Percentiles rank a stretch among this genome's conserved stretches.
Conservation (phyloP, 1,140 invertebrate genomes). For the Monochamus saltuarius region DNA sequence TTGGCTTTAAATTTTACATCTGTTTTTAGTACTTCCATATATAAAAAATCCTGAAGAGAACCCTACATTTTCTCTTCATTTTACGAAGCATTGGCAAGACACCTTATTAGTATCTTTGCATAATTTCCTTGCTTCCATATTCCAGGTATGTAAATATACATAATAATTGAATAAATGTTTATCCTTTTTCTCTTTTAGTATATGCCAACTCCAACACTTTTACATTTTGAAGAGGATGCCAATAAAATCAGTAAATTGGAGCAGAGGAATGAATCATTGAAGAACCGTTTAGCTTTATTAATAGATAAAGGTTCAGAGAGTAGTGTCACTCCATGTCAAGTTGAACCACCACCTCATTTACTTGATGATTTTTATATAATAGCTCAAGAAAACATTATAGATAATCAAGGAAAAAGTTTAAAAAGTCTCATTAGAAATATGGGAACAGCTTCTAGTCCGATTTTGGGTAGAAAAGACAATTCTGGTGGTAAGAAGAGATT, state of each 20-base stretch:
- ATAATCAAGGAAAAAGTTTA: conserved; percentile 69
- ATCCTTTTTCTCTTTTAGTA: conserved; percentile 56
- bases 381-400: conserved; percentile 68
- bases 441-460: conserved; percentile 74
- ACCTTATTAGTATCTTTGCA: conserved; percentile 90
- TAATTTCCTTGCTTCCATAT: conserved; percentile 90
- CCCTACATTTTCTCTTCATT: conserved; percentile 82
- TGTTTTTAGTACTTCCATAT: conserved; percentile 81
- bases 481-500: conserved; percentile 48
- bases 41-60: conserved; percentile 90
- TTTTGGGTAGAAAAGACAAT: conserved; percentile 68
- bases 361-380: conserved; percentile 93
- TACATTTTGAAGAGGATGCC: conserved; percentile 83
- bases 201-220: conserved; percentile 79
- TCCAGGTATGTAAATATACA: conserved; percentile 65
- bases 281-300: conserved; percentile 55
- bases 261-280: conserved; percentile 78
- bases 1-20: background rate
- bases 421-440: conserved; percentile 78
- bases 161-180: background rate
- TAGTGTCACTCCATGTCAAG: conserved; percentile 61
- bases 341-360: conserved; percentile 70
- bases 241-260: conserved; percentile 75
- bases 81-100: conserved; percentile 93
- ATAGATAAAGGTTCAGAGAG: conserved; percentile 54